Percentiles rank a stretch among this genome's conserved stretches.
Conservation (phyloP, 2,888 invertebrate genomes). For the Acleris emargana region DNA sequence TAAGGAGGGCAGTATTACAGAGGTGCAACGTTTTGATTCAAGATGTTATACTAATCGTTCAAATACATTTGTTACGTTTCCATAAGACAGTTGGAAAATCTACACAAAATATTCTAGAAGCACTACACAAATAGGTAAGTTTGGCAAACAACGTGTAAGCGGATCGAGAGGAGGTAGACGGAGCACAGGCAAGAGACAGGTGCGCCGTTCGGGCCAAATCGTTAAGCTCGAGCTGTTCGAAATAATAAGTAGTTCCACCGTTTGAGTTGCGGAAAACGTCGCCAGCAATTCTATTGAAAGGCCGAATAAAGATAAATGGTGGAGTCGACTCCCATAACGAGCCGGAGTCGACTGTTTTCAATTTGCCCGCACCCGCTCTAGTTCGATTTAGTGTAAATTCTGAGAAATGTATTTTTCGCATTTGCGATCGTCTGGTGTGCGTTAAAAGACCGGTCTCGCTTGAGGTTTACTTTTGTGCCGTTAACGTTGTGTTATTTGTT, state of each 20-base stretch:
- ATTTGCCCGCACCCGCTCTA: slow-evolving; percentile 67
- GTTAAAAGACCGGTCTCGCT: slow-evolving; percentile 37
- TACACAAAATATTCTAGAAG: not conserved
- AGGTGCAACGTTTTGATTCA: no score
- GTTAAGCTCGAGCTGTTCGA: slow-evolving; percentile 75
- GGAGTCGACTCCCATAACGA: slow-evolving; percentile 75
- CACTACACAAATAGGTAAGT: slow-evolving; percentile 12
- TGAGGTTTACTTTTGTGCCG: slow-evolving; percentile 37
- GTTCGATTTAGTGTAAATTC: slow-evolving; percentile 72
- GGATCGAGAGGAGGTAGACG: slow-evolving; percentile 21
- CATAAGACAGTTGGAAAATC: no score
- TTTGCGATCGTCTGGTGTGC: slow-evolving; percentile 40
- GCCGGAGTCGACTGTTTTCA: slow-evolving; percentile 79
- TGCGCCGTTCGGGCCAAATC: slow-evolving; percentile 70
- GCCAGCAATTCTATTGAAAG: slow-evolving; percentile 78
- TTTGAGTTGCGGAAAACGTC: slow-evolving; percentile 79
- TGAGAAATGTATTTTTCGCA: slow-evolving; percentile 55
- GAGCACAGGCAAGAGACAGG: slow-evolving; percentile 53
- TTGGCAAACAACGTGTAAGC: slow-evolving; percentile 26
- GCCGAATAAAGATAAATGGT: slow-evolving; percentile 81
- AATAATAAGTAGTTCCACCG: slow-evolving; percentile 80
- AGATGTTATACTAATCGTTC: no score
- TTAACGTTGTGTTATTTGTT: slow-evolving; percentile 37
- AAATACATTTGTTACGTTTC: no score
- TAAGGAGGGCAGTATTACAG: no score